phyloP scores from a whole-genome alignment of 1,140 invertebrate species.

The Scaptomyza graminum region DNA sequence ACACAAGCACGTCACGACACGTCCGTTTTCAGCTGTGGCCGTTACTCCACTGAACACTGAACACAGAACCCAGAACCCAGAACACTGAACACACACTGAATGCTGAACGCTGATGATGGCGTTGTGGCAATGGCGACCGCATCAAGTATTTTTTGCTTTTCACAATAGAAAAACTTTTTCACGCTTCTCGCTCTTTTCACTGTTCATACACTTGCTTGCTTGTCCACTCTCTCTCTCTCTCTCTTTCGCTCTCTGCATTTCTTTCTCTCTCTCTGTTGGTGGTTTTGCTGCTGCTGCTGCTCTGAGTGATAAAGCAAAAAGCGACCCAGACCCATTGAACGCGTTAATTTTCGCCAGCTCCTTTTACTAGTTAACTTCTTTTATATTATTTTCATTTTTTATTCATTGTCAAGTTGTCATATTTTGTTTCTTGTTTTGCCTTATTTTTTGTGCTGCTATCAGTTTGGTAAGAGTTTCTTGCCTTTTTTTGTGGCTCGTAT shows the following conservation, averaged over 20 bases:
- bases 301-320: slow-evolving; percentile 44
- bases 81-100: slow-evolving; percentile 8
- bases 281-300: slow-evolving; percentile 9
- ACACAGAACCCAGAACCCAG: slow-evolving; percentile 4
- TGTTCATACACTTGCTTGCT: background rate
- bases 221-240: slow-evolving; percentile 1
- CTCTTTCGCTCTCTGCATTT: background rate
- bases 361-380: slow-evolving; percentile 24
- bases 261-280: slow-evolving; percentile 6
- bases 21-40: slow-evolving; percentile 75
- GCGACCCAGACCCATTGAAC: slow-evolving; percentile 33
- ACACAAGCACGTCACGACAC: slow-evolving; percentile 49
- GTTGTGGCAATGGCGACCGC: slow-evolving; percentile 34
- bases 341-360: slow-evolving; percentile 49
- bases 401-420: slow-evolving; percentile 45
- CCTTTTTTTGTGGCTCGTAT: slow-evolving; percentile 27
- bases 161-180: slow-evolving; percentile 52
- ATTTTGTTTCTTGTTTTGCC: slow-evolving; percentile 21
- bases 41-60: slow-evolving; percentile 66
- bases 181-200: slow-evolving; percentile 22
- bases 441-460: slow-evolving; percentile 22
- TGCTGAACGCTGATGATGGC: slow-evolving; percentile 28
- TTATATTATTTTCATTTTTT: slow-evolving; percentile 21
- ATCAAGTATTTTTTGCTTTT: slow-evolving; percentile 37
- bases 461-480: slow-evolving; percentile 28